Percentiles rank a stretch among this genome's conserved stretches.
Conservation (phyloP, 2,113 vertebrate species). For the Romanogobio albipinnatus region DNA sequence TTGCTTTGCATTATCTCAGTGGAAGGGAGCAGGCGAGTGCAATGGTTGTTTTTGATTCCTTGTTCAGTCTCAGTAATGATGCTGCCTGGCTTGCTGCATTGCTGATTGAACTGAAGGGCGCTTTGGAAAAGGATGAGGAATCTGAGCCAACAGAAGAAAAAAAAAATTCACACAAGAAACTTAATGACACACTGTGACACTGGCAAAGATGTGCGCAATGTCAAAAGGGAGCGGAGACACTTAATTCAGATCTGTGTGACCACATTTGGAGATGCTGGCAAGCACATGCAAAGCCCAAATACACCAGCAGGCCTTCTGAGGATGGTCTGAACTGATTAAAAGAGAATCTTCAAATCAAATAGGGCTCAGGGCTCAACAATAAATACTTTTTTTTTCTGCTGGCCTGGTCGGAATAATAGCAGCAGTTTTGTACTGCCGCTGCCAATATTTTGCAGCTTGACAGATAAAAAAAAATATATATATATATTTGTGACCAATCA, state of each 20-base stretch:
- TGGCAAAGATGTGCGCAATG: constrained; percentile 23
- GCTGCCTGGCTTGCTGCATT: constrained; percentile 9
- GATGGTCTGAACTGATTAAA: constrained; percentile 14
- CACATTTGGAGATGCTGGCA: constrained; percentile 38
- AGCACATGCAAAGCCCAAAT: constrained; percentile 14
- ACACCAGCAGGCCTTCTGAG: constrained; percentile 20
- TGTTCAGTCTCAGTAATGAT: constrained; percentile 35
- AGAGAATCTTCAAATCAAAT: constrained; percentile 24
- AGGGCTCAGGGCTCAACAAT: constrained; percentile 14
- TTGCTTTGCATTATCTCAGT: constrained; percentile 34
- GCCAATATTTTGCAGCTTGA: background rate
- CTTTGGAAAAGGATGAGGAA: constrained; percentile 42
- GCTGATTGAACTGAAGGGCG: constrained; percentile 33
- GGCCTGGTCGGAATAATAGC: background rate
- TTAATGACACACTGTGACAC: constrained; percentile 39
- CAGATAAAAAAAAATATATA: background rate
- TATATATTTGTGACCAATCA: too few species aligned
- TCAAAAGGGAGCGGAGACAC: constrained; percentile 40
- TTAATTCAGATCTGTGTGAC: constrained; percentile 47
- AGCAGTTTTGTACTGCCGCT: background rate
- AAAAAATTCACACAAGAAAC: constrained; percentile 23
- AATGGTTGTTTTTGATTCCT: constrained; percentile 39
- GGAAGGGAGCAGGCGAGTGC: constrained; percentile 26
- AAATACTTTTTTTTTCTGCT: background rate
- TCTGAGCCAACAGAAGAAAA: background rate